phyloP scores from a whole-genome alignment of 2,113 vertebrate species.

The Callaeas wilsoni region DNA sequence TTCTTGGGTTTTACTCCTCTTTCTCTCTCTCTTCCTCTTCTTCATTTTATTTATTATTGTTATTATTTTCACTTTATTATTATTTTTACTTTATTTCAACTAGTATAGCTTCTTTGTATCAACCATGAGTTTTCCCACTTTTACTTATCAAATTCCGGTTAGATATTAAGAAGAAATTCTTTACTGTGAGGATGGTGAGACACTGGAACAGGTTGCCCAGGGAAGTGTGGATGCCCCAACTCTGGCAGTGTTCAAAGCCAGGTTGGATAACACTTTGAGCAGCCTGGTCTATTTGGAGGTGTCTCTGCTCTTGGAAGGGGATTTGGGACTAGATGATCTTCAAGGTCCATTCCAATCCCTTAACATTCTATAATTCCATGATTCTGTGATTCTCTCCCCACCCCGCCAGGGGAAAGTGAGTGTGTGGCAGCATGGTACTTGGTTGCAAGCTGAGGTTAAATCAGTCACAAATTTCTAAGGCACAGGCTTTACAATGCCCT shows the following conservation, averaged over 20 bases:
- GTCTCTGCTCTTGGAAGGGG: too few species aligned
- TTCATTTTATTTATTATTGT: not conserved
- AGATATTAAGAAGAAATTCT: not conserved
- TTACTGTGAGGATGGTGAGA: not conserved
- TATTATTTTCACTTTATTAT: not conserved
- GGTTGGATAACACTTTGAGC: not conserved
- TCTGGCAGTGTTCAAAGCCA: not conserved
- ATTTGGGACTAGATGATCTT: not conserved
- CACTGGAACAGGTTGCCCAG: not conserved
- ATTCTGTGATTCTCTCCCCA: not conserved
- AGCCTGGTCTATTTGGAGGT: not conserved
- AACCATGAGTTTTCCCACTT: not conserved
- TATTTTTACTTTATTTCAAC: not conserved
- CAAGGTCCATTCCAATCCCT: not conserved
- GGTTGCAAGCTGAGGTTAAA: not conserved
- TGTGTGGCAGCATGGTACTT: not conserved
- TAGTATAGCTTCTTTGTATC: not conserved
- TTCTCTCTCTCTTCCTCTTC: not conserved
- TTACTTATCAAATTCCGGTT: not conserved
- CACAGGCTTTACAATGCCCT: not conserved
- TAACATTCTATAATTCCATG: too few species aligned
- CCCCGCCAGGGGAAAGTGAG: not conserved
- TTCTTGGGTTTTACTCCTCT: not conserved
- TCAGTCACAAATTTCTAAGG: not conserved
- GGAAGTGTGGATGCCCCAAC: not conserved